Evolutionary conservation across 2,797 vertebrate genomes (phyloP).

Genomic region (Tarsius wallacei): DNA sequence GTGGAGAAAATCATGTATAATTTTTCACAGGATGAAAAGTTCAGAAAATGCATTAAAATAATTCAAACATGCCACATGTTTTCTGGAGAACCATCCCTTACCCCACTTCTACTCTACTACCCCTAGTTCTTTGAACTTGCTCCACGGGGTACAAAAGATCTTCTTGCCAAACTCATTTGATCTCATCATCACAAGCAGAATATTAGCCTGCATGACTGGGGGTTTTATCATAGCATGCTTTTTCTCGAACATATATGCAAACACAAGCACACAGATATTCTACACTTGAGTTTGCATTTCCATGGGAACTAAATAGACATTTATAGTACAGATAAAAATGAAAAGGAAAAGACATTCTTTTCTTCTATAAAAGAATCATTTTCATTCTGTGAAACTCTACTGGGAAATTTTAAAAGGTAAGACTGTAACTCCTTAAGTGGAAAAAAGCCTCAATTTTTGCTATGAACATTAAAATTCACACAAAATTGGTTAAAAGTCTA

Average conservation of each 20-base stretch:
- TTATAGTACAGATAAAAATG: slow-evolving; percentile 79
- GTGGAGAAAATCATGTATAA: slow-evolving; percentile 79
- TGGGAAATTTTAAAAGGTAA: slow-evolving; percentile 82
- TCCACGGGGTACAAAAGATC: not conserved
- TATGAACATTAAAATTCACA: slow-evolving; percentile 75
- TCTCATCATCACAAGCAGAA: slow-evolving; percentile 56
- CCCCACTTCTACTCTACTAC: not conserved
- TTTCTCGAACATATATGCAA: slow-evolving; percentile 54
- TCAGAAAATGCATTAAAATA: slow-evolving; percentile 52
- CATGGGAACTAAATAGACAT: slow-evolving; percentile 77
- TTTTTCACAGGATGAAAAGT: slow-evolving; percentile 74
- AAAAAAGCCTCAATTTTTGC: slow-evolving; percentile 66
- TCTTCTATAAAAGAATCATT: slow-evolving; percentile 74
- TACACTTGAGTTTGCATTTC: slow-evolving; percentile 79
- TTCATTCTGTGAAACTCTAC: slow-evolving; percentile 78
- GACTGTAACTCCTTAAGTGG: slow-evolving; percentile 64
- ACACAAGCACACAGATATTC: slow-evolving; percentile 69
- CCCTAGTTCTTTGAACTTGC: not conserved
- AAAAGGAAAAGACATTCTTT: slow-evolving; percentile 66
- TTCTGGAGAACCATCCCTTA: not conserved
- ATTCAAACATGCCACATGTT: slow-evolving; percentile 1
- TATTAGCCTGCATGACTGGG: not conserved
- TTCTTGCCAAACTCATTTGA: not conserved
- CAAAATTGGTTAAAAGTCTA: slow-evolving; percentile 68
- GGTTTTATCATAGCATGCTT: slow-evolving; percentile 34